phyloP scores from a whole-genome alignment of 2,888 invertebrate species.

The Aleiodes testaceus region DNA sequence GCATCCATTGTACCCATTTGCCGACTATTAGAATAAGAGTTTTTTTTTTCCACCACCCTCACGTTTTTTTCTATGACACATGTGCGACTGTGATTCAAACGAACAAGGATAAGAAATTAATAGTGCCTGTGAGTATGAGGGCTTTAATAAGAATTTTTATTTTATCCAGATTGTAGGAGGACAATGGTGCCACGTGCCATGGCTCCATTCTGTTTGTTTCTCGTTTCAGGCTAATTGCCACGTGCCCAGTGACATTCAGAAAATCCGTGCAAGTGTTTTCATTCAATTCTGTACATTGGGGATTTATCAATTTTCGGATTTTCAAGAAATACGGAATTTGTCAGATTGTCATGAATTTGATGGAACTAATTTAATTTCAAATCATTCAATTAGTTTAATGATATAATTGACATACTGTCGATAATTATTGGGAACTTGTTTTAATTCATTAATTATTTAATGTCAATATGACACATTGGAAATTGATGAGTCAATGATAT shows the following conservation, averaged over 20 bases:
- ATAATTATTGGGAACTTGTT: too few species aligned
- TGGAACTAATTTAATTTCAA: too few species aligned
- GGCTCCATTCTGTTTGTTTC: conserved; percentile 55
- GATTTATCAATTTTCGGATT: conserved; percentile 11
- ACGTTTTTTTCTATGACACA: conserved; percentile 43
- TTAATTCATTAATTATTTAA: too few species aligned
- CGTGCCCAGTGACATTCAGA: conserved; percentile 53
- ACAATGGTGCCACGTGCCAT: conserved; percentile 41
- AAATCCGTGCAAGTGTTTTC: conserved; percentile 14
- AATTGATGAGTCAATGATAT: too few species aligned
- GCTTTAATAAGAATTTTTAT: conserved; percentile 41
- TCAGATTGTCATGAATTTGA: too few species aligned
- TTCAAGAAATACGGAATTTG: too few species aligned
- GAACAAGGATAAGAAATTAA: conserved; percentile 33
- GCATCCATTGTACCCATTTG: conserved; percentile 52
- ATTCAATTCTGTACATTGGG: neutral
- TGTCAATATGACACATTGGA: too few species aligned
- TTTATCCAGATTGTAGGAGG: conserved; percentile 24
- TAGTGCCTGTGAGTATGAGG: conserved; percentile 18
- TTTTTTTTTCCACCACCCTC: conserved; percentile 14
- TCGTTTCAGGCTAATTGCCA: conserved; percentile 62
- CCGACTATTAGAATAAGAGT: conserved; percentile 58
- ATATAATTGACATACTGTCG: too few species aligned
- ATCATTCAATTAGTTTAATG: too few species aligned
- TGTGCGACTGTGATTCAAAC: conserved; percentile 10